phyloP scores from a whole-genome alignment of 2,888 invertebrate species.

The Drosophila picticornis region DNA sequence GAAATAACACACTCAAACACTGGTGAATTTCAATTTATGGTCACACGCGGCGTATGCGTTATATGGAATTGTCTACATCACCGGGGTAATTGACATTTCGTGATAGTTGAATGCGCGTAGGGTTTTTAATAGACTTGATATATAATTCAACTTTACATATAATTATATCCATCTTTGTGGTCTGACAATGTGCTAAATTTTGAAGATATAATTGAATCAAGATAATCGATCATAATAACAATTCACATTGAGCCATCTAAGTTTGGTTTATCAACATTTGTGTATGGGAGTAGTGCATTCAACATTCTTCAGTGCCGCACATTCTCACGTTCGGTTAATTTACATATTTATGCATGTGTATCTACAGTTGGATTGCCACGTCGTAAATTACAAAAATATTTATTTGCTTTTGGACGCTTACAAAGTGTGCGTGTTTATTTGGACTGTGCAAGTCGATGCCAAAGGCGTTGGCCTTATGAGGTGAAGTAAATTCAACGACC shows the following conservation, averaged over 20 bases:
- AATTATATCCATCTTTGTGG: background rate
- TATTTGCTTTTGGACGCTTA: slow-evolving; percentile 73
- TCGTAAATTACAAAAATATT: slow-evolving; percentile 76
- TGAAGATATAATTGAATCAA: background rate
- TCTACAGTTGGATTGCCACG: slow-evolving; percentile 67
- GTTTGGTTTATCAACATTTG: slow-evolving; percentile 8
- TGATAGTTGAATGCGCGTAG: background rate
- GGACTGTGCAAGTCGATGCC: slow-evolving; percentile 62
- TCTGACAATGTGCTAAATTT: background rate
- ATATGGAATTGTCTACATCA: slow-evolving; percentile 34
- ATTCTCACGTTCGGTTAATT: slow-evolving; percentile 72
- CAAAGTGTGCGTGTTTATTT: slow-evolving; percentile 79
- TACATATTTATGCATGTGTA: slow-evolving; percentile 50
- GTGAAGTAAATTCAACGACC: slow-evolving; percentile 20
- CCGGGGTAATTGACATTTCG: slow-evolving; percentile 1
- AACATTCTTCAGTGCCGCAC: slow-evolving; percentile 51
- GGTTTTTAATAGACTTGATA: background rate
- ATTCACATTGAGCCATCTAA: slow-evolving; percentile 12
- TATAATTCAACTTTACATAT: background rate
- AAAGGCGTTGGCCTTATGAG: slow-evolving; percentile 56
- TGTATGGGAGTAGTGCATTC: slow-evolving; percentile 38
- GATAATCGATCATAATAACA: slow-evolving; percentile 15
- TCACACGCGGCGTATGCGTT: slow-evolving; percentile 61
- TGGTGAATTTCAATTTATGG: slow-evolving; percentile 46
- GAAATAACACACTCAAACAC: slow-evolving; percentile 45